Base-by-base conservation (phyloP, 2,888 invertebrate species). In the Myathropa florea region DNA sequence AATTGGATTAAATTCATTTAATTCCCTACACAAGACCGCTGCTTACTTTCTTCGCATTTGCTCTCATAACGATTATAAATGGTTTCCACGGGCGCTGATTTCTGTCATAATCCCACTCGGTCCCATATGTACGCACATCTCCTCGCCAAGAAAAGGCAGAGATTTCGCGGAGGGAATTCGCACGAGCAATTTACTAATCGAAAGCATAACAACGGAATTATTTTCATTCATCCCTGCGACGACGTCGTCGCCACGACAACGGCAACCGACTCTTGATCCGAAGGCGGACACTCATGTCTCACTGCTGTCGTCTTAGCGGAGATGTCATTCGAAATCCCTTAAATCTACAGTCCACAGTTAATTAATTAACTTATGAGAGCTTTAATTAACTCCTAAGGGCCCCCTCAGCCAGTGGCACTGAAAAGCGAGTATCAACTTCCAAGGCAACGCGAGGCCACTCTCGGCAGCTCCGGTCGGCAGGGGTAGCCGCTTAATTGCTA, bases 101-200 rank as follows among this genome's bases (percentile, higher is more conserved):
- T 76, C 68, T 28, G 46, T 39, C 67, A 67, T 59, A 59, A 30
- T 67, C 30, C 55, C 26, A 55, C 24, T 7, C 6, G 18, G 46
- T 7, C 18, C 46, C 18, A 18, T n/a, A n/a, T 46, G 39, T 46
- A 18, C 39, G 6, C 39, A 46, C 30, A 10, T 0, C 30, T 30
- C 30, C 12, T 33, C 33, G 33, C 46, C 46, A 46, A 46, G 46
- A 6, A 46, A 23, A 9, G 57, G 4, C 57, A 36, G 26, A 71
- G 71, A 82, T 39, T 76, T 64, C 70, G 68, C 59, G 26, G 71
- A 39, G 53, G 39, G 18, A 71, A 72, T 68, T 83, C 67, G 39
- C 78, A 78, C 57, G 30, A 83, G 72, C 72, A 78, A 83, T 78
- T 78, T 83, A 72, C 72, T 78, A 82, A 82, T 82, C 77, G 61